Percentiles rank a stretch among this genome's conserved stretches.
Evolutionary conservation across 1,140 invertebrate species (phyloP).

Genomic region (Drosophila pallidifrons): DNA sequence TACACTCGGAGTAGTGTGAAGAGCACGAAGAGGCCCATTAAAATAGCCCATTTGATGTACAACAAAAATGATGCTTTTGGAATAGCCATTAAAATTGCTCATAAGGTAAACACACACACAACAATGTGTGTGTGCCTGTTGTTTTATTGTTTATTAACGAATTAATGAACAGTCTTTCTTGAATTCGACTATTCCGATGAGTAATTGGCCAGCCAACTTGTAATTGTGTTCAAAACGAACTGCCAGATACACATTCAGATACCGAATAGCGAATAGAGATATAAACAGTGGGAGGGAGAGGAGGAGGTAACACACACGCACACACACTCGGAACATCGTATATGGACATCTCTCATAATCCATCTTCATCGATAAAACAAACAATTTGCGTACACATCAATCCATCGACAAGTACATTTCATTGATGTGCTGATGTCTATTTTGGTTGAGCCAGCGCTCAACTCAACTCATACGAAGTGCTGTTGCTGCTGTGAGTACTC

Average conservation of each 20-base stretch:
- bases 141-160: conserved; percentile 75
- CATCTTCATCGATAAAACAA: conserved; percentile 81
- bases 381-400: conserved; percentile 73
- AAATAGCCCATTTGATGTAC: conserved; percentile 46
- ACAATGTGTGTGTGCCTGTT: conserved; percentile 24
- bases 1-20: not conserved
- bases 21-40: conserved; percentile 15
- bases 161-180: conserved; percentile 50
- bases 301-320: not conserved
- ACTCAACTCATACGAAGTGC: not conserved
- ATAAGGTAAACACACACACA: conserved; percentile 69
- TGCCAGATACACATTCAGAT: conserved; percentile 13
- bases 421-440: conserved; percentile 33
- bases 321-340: too few species aligned
- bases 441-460: conserved; percentile 1
- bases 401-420: conserved; percentile 69
- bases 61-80: conserved; percentile 44
- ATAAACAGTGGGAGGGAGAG: not conserved
- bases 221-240: conserved; percentile 41
- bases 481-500: not conserved
- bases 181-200: conserved; percentile 41
- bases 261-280: not conserved
- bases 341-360: conserved; percentile 64
- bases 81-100: conserved; percentile 70
- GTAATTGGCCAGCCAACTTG: conserved; percentile 55